A percentile compares a stretch with the other conserved stretches of the same genome.
phyloP scores from a whole-genome alignment of 92 coral and sea anemone species.

The Montipora capitata region DNA sequence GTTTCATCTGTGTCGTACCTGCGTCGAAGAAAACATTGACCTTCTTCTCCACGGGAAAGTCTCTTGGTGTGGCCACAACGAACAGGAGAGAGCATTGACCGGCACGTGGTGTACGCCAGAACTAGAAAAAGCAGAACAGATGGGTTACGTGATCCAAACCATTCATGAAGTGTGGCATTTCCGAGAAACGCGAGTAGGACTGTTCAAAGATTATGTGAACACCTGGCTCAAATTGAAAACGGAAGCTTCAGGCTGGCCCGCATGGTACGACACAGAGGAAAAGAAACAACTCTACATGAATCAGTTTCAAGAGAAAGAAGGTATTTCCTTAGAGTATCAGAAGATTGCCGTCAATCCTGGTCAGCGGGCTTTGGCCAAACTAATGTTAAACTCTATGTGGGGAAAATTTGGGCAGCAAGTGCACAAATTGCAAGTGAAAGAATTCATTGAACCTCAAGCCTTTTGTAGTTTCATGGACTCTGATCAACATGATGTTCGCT shows the following conservation, averaged over 20 bases:
- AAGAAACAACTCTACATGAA: not conserved
- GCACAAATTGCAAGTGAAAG: slow-evolving; percentile 22
- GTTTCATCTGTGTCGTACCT: too few species aligned
- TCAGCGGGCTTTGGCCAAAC: slow-evolving; percentile 19
- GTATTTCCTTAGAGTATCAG: not conserved
- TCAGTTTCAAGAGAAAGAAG: not conserved
- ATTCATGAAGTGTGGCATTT: slow-evolving; percentile 36
- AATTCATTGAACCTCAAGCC: slow-evolving; percentile 5
- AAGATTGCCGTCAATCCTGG: slow-evolving; percentile 8
- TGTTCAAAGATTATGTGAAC: slow-evolving; percentile 15
- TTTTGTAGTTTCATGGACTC: not conserved
- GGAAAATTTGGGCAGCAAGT: slow-evolving; percentile 38
- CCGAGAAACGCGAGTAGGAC: not conserved
- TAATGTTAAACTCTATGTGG: slow-evolving; percentile 42
- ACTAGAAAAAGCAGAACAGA: not conserved
- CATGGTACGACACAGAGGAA: not conserved
- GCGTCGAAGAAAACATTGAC: not conserved
- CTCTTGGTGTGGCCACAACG: not conserved
- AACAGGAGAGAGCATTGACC: not conserved
- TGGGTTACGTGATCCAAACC: not conserved
- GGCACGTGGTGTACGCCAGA: slow-evolving; percentile 18
- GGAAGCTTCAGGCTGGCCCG: slow-evolving; percentile 42
- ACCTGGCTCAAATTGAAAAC: slow-evolving; percentile 11
- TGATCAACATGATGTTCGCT: not conserved
- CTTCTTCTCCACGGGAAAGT: too few species aligned